phyloP scores from a whole-genome alignment of 1,140 invertebrate genomes.

The Eupristina koningsbergeri region DNA sequence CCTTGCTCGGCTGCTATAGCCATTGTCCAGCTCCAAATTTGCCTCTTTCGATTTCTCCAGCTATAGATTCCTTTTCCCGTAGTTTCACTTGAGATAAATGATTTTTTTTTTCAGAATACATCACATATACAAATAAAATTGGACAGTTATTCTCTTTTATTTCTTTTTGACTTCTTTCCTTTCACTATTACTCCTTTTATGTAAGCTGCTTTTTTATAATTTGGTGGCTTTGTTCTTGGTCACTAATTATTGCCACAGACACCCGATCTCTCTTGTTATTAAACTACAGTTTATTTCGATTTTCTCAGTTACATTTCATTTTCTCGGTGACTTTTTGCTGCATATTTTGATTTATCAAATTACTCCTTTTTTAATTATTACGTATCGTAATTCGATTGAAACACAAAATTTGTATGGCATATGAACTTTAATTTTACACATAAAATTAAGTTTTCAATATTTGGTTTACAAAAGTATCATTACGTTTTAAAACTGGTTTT shows the following conservation, averaged over 20 bases:
- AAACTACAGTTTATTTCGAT: neutral
- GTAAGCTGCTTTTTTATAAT: neutral
- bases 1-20: constrained; percentile 56
- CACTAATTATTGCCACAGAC: neutral
- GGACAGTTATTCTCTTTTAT: neutral
- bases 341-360: too few species aligned
- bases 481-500: neutral
- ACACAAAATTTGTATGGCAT: too few species aligned
- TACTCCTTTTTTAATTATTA: too few species aligned
- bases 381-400: too few species aligned
- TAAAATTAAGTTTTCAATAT: too few species aligned
- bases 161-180: neutral
- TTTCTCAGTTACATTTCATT: neutral
- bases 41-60: neutral
- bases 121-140: neutral
- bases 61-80: constrained; percentile 39
- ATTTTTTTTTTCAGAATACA: neutral
- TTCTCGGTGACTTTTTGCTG: too few species aligned
- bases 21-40: constrained; percentile 51
- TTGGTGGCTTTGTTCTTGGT: neutral
- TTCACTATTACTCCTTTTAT: neutral
- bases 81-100: constrained; percentile 38
- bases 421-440: too few species aligned
- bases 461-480: too few species aligned
- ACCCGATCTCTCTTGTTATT: neutral